Percentiles rank a stretch among this genome's conserved stretches.
These are phyloP conservation scores for Dryoscopus gambensis DNA, from an alignment of 2,113 vertebrate genomes.

Conservation along the genomic window DNA sequence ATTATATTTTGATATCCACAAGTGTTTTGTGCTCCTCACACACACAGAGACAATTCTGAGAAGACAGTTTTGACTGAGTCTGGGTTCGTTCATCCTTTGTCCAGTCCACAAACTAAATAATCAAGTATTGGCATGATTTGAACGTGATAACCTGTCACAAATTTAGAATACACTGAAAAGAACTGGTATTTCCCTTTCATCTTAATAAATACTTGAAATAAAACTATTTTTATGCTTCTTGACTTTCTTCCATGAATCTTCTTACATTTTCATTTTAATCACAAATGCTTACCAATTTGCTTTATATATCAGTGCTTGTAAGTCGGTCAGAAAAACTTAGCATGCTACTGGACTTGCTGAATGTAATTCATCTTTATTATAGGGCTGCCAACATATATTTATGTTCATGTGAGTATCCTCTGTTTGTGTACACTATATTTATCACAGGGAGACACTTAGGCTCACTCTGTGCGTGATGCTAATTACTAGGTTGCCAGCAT, in stretches of 20 bases:
- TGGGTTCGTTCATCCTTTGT: background rate
- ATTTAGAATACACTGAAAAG: background rate
- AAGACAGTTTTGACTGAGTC: background rate
- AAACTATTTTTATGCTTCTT: background rate
- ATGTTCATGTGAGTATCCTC: background rate
- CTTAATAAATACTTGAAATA: background rate
- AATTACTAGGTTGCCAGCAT: conserved; percentile 13
- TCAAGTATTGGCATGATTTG: background rate
- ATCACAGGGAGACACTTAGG: background rate
- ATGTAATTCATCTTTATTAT: conserved; percentile 5
- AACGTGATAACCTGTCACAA: background rate
- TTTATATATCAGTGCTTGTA: background rate
- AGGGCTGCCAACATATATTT: background rate
- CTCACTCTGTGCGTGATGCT: background rate
- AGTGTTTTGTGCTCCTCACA: background rate
- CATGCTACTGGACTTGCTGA: background rate
- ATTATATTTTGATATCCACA: background rate
- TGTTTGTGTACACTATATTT: conserved; percentile 11
- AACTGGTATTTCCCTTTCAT: background rate
- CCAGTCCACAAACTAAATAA: background rate
- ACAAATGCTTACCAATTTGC: background rate
- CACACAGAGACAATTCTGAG: background rate
- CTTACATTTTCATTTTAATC: background rate
- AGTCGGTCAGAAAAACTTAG: background rate
- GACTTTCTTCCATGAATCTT: background rate